Percentiles rank a stretch among this genome's conserved stretches.
These are phyloP conservation scores for Callyntrura sp. DNA, from an alignment of 2,888 invertebrate species.

Conservation along the genomic window DNA sequence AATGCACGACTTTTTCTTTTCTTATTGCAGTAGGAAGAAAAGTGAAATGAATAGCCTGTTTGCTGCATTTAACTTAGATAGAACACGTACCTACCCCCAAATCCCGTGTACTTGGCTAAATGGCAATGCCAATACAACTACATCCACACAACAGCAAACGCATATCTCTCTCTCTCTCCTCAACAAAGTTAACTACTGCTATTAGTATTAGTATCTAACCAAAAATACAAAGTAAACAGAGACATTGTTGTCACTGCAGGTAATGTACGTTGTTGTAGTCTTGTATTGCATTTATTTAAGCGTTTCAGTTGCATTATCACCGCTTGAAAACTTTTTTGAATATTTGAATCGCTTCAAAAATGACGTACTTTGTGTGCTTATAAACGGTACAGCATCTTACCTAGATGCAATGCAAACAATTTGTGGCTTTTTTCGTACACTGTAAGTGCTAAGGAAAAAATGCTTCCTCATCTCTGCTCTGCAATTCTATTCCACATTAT, in stretches of 20 bases:
- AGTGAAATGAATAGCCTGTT: too few species aligned
- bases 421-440: background rate
- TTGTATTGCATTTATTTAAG: too few species aligned
- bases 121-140: background rate
- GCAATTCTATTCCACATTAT: background rate
- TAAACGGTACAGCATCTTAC: background rate
- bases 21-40: too few species aligned
- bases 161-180: background rate
- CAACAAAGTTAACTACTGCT: background rate
- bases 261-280: background rate
- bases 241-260: background rate
- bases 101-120: too few species aligned
- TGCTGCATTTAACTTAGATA: too few species aligned
- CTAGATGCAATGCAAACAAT: background rate
- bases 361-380: too few species aligned
- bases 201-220: too few species aligned
- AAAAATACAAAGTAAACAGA: background rate
- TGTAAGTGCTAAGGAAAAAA: background rate
- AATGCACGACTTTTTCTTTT: too few species aligned
- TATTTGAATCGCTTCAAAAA: background rate
- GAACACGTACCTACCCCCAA: too few species aligned
- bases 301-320: background rate
- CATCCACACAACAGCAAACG: background rate
- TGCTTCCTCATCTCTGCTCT: slow-evolving; percentile 60
- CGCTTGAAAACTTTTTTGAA: background rate